Evolutionary conservation across 2,888 invertebrate genomes (phyloP), one percentile per base, ranked within the genome.

Genomic region (Spilarctia lutea): DNA sequence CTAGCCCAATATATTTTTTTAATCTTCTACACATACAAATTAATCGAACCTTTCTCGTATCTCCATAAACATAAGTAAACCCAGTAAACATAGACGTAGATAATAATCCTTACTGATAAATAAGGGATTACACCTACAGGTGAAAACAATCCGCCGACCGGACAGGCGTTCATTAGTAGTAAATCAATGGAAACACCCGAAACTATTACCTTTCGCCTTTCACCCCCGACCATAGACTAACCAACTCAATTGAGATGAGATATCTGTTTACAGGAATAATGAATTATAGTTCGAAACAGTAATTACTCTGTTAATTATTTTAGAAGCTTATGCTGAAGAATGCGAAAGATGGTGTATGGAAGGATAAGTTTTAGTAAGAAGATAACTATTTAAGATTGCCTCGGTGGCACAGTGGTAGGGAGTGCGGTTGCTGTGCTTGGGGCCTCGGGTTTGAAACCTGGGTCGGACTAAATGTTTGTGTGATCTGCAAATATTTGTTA

Each of bases 151-250:
- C 35, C 52, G 65, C 65, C 45, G 2, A 39, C 18, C 56, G 66
- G 67, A 60, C 60, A 68, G 48, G 48, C 45, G 67, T 70, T 79
- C 75, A 74, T 77, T 79, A 70, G 79, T 70, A 77, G 71, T 79
- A 79, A 77, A 77, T 79, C 79, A 79, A 65, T 74, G 71, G 60
- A 52, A 73, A 48, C 68, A 65, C 74, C 71, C 68, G 45, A 39
- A 74, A 45, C 60, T 68, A 39, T 74, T 65, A 65, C 30, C 52
- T 7, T 60, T 67, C 67, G 60, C 56, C 66, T 60, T 63, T 74
- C 27, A 45, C 4, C 42, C 45, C 48, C 20, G 68, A 30, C 68
- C 63, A 63, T 63, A 63, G 63, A 63, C 63, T 63, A 30, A 66
- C 39, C 65, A 66, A n/a, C 35, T 35, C 39, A n/a, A 39, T 35